Base-by-base conservation (phyloP, 2,888 invertebrate genomes). In the Geophilus truncorum region DNA sequence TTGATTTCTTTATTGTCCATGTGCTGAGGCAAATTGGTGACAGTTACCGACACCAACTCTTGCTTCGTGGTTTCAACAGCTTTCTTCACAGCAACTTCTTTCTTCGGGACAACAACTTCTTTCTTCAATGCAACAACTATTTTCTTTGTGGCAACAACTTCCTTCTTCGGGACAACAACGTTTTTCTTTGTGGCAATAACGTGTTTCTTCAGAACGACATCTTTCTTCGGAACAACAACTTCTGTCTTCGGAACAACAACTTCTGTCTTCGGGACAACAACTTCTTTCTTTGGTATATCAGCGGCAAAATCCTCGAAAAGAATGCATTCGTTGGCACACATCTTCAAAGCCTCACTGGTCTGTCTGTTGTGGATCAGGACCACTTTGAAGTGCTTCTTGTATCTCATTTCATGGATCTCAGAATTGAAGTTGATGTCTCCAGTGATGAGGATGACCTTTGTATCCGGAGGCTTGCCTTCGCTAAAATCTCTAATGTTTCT, bases 401-500 rank as follows among this genome's bases (percentile, higher is more conserved):
- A 83, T 10, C 78, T 77, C 45, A 83, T 57, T 12, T 79, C 79
- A 57, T 80, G 77, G 28, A 83, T 77, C 45, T 78, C 80, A 78
- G 77, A 45, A 81, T 81, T 81, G 77, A 80, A 82, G 80, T 36
- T 23, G 76, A 57, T 81, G 18, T 80, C 80, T 6, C 83, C 77
- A 1, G 94, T 93, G 86, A 94, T 93, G 84, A 94, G 89, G 83
- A 93, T 89, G 82, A 93, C 90, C 21, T 92, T 91, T 32, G 93
- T 85, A 25, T 86, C 86, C 77, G 91, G 88, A 7, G 89, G 89
- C 86, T 94, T 92, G 30, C 92, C 90, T 86, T 94, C 94, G n/a
- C 93, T 93, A 88, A 94, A 96, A 84, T 94, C 89, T 83, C 94
- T 89, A 88, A 96, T 91, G 77, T 92, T 92, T 87, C 94, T 94